Percentiles rank a stretch among this genome's conserved stretches.
These are phyloP conservation scores for Grammomys surdaster DNA, from an alignment of 2,113 vertebrate species.

Conservation along the genomic window DNA sequence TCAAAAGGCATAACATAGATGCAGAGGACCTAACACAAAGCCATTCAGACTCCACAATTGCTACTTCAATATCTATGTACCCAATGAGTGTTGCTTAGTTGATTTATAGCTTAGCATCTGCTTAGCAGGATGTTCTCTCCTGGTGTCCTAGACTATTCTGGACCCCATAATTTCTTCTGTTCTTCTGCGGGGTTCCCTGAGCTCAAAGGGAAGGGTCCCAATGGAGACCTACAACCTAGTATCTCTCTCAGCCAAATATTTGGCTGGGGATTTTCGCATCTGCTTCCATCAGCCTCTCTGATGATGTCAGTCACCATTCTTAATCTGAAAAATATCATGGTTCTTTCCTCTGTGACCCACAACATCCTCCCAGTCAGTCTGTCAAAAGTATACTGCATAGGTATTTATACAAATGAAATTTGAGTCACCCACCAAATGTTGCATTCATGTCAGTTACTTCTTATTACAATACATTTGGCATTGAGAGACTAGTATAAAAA, in stretches of 20 bases:
- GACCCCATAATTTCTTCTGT: not conserved
- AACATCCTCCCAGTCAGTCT: not conserved
- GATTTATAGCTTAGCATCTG: not conserved
- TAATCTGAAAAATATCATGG: not conserved
- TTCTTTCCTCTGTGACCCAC: not conserved
- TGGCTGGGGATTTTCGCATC: not conserved
- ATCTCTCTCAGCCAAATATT: not conserved
- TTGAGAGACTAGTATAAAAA: not conserved
- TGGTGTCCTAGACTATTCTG: not conserved
- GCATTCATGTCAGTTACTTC: not conserved
- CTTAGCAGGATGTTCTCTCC: not conserved
- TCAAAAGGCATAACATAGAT: not conserved
- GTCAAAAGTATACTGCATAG: not conserved
- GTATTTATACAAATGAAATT: not conserved
- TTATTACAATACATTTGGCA: not conserved
- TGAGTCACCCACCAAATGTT: not conserved
- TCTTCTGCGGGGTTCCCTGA: rapidly evolving
- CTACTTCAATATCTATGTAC: not conserved
- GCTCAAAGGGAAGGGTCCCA: rapidly evolving
- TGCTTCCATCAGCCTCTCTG: not conserved
- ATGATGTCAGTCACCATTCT: not conserved
- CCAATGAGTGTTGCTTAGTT: not conserved
- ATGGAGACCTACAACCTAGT: not conserved
- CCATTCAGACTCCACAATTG: too few species aligned
- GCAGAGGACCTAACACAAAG: not conserved